Conservation (phyloP, 2,113 vertebrate genomes). For the Colius striatus region DNA sequence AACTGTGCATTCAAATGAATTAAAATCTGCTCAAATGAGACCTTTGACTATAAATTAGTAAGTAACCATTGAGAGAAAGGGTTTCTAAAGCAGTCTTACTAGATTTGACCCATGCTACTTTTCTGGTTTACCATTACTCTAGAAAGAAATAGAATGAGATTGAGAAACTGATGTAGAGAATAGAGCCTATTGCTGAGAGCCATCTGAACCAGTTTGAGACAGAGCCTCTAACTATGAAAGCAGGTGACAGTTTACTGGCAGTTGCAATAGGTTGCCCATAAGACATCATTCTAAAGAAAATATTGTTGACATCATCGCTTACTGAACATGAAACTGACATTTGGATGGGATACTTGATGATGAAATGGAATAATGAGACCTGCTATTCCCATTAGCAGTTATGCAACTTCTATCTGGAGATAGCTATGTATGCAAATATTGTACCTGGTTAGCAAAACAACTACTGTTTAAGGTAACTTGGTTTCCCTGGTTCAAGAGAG, state of each 20-base stretch:
- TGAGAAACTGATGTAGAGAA: background rate
- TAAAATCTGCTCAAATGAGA: background rate
- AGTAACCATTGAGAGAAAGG: background rate
- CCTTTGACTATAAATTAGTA: background rate
- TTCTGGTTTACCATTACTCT: background rate
- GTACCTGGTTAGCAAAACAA: background rate
- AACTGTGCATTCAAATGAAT: background rate
- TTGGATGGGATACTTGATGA: background rate
- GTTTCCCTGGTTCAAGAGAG: no score
- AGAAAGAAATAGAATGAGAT: background rate
- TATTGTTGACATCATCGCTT: background rate
- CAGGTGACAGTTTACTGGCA: background rate
- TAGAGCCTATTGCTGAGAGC: background rate
- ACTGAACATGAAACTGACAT: background rate
- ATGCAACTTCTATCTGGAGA: background rate
- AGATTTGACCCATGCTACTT: background rate
- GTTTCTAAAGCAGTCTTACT: background rate
- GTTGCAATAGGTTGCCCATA: background rate
- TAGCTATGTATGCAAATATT: background rate
- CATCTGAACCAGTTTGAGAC: background rate
- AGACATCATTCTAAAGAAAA: background rate
- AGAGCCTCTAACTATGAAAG: background rate
- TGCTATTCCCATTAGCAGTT: rapidly evolving
- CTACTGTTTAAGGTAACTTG: no score
- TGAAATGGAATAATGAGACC: background rate